Evolutionary conservation across 2,888 invertebrate species (phyloP).

Genomic region (Chloroclystis v-ata): DNA sequence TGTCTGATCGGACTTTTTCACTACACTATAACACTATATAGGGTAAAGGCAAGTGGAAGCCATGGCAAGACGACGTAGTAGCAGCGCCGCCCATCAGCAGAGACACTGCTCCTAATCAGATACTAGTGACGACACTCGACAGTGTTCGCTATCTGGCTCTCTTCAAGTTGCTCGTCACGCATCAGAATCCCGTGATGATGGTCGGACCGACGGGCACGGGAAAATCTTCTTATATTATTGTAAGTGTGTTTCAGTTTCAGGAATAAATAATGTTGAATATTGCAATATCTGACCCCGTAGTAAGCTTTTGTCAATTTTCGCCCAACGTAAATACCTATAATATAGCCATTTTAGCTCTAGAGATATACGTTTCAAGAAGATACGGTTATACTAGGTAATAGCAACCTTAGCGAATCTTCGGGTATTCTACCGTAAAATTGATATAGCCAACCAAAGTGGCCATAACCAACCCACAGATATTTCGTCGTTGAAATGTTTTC

Average conservation of each 20-base stretch:
- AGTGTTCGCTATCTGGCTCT: conserved; percentile 90
- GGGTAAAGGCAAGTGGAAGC: conserved; percentile 95
- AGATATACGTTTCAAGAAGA: too few species aligned
- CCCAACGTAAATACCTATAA: too few species aligned
- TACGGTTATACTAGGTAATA: too few species aligned
- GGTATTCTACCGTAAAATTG: too few species aligned
- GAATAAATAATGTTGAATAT: not conserved
- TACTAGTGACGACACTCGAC: conserved; percentile 94
- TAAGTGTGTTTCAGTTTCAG: conserved; percentile 47
- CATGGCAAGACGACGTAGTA: conserved; percentile 91
- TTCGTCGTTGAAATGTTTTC: too few species aligned
- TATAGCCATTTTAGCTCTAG: too few species aligned
- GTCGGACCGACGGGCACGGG: conserved; percentile 97
- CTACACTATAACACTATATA: conserved; percentile 29
- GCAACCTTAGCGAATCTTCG: too few species aligned
- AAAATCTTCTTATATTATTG: conserved; percentile 92
- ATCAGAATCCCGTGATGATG: conserved; percentile 90
- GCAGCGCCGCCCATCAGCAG: conserved; percentile 87
- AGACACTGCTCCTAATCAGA: conserved; percentile 95
- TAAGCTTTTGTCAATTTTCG: too few species aligned
- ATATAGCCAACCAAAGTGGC: too few species aligned
- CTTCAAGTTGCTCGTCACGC: conserved; percentile 86
- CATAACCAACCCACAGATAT: too few species aligned
- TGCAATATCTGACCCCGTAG: too few species aligned
- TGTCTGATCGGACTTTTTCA: too few species aligned